A percentile compares a stretch with the other conserved stretches of the same genome.
These are phyloP conservation scores for Tapirus terrestris DNA, from an alignment of 2,113 vertebrate genomes.

Conservation along the genomic window DNA sequence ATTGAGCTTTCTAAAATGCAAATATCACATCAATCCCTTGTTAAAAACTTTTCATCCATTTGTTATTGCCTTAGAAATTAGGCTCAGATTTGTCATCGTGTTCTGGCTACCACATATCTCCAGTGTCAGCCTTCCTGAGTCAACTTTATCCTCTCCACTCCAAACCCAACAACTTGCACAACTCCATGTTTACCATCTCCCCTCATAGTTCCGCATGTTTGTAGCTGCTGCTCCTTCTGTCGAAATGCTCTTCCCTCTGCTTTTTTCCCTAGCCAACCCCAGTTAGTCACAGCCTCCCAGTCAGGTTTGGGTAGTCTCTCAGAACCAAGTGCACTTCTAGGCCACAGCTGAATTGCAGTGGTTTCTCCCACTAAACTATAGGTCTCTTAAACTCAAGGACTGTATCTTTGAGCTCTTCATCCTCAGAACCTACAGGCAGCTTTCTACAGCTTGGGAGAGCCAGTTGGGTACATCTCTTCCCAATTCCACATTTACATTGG, in stretches of 20 bases:
- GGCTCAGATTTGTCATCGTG: not conserved
- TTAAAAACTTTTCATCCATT: not conserved
- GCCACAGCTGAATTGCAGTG: not conserved
- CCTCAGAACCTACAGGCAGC: not conserved
- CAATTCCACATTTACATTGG: not conserved
- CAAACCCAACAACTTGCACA: not conserved
- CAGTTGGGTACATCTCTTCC: accelerated
- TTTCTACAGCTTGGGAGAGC: not conserved
- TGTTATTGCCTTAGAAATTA: not conserved
- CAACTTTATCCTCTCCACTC: not conserved
- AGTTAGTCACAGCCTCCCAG: not conserved
- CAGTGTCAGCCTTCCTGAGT: not conserved
- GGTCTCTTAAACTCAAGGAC: not conserved
- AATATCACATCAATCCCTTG: not conserved
- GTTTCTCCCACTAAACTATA: not conserved
- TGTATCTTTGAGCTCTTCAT: not conserved
- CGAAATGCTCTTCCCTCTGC: not conserved
- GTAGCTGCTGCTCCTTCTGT: not conserved
- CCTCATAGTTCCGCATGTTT: not conserved
- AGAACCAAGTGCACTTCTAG: not conserved
- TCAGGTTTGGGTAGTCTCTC: not conserved
- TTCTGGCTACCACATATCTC: not conserved
- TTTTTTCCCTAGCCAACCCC: not conserved
- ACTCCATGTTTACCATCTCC: not conserved
- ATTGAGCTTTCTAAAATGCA: not conserved